Conservation (phyloP, 2,888 invertebrate genomes). For the Elmis aenea region DNA sequence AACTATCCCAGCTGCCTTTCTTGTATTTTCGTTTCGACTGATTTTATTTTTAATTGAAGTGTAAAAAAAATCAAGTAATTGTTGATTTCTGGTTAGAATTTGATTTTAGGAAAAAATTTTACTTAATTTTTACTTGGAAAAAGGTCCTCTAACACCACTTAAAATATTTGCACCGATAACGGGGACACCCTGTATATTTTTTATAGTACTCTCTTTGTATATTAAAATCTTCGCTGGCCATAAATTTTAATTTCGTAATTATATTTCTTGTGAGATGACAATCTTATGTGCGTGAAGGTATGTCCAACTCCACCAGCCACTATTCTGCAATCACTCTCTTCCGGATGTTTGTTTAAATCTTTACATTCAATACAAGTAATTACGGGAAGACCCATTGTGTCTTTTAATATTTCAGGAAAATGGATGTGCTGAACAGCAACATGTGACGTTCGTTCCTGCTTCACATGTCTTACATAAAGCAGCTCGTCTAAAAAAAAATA, state of each 20-base stretch:
- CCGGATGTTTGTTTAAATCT: constrained; percentile 5
- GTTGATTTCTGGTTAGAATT: too few species aligned
- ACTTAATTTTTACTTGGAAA: too few species aligned
- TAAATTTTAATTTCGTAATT: constrained; percentile 15
- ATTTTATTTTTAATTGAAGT: too few species aligned
- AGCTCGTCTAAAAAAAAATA: constrained; percentile 5
- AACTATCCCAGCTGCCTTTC: too few species aligned
- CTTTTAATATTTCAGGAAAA: constrained; percentile 11
- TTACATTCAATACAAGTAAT: constrained; percentile 14
- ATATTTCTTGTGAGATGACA: constrained; percentile 1
- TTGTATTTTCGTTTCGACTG: too few species aligned
- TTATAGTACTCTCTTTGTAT: too few species aligned
- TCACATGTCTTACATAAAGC: constrained; percentile 11
- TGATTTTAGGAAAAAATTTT: too few species aligned
- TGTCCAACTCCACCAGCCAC: constrained; percentile 12
- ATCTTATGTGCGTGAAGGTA: constrained; percentile 8
- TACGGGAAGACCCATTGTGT: constrained; percentile 7
- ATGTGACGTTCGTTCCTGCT: constrained; percentile 9
- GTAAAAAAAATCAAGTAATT: too few species aligned
- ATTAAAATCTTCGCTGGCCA: constrained; percentile 6
- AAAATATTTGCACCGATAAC: too few species aligned
- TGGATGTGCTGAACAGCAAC: constrained; percentile 8
- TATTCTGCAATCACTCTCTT: constrained; percentile 10
- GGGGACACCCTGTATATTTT: too few species aligned
- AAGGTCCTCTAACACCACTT: too few species aligned